Conservation (phyloP, 2,113 vertebrate species). For the Neotoma lepida region DNA sequence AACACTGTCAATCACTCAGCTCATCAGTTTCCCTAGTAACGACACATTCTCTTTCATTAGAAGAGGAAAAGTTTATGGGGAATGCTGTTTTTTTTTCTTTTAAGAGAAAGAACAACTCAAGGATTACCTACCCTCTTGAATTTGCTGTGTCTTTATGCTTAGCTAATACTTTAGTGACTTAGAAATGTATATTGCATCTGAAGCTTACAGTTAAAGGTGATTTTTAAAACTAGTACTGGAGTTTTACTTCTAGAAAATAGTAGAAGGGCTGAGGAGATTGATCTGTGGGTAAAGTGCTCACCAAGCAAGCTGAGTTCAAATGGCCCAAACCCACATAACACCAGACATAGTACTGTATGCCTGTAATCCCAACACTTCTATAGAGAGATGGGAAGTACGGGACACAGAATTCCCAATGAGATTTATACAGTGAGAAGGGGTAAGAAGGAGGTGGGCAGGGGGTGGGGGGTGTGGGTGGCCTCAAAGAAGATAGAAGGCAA, state of each 20-base stretch:
- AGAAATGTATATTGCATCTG: not conserved
- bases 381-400: not conserved
- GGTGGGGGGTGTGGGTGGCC: not conserved
- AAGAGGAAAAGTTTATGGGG: not conserved
- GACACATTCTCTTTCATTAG: not conserved
- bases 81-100: not conserved
- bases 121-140: not conserved
- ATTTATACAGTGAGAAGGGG: not conserved
- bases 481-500: not conserved
- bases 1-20: not conserved
- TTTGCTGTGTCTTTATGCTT: not conserved
- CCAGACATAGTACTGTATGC: not conserved
- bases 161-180: not conserved
- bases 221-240: not conserved
- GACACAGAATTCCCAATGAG: not conserved
- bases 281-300: not conserved
- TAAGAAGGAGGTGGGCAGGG: not conserved
- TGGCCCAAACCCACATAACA: not conserved
- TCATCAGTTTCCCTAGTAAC: not conserved
- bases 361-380: not conserved
- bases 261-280: not conserved
- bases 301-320: not conserved
- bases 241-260: slow-evolving; percentile 21
- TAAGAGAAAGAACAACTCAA: not conserved
- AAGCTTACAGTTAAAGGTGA: not conserved